These are phyloP conservation scores for Aphelocoma californica DNA, from an alignment of 2,797 vertebrate species.

Conservation along the genomic window DNA sequence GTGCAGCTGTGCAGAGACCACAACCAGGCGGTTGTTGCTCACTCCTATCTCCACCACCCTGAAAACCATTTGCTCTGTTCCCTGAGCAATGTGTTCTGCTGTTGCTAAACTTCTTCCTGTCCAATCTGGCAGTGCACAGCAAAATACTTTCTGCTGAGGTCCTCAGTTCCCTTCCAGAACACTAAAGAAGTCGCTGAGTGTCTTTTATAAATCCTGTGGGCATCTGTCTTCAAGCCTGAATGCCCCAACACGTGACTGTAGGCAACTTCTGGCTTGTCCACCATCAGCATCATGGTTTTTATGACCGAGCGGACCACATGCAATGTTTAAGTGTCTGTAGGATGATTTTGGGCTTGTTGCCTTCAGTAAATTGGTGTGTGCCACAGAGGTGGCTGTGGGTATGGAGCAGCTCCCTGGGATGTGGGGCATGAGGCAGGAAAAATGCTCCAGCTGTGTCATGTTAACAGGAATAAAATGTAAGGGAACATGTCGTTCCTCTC, in stretches of 20 bases:
- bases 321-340: background rate
- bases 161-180: background rate
- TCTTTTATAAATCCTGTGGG: background rate
- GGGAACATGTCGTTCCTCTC: constrained; percentile 20
- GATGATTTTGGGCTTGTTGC: background rate
- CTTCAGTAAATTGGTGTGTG: background rate
- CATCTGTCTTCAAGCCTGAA: background rate
- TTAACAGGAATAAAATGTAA: constrained; percentile 15
- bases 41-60: rapidly evolving
- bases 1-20: background rate
- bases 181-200: rapidly evolving
- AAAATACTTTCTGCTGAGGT: background rate
- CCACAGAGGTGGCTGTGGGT: background rate
- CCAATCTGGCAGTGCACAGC: background rate
- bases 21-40: background rate
- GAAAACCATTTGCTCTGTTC: background rate
- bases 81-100: background rate
- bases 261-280: background rate
- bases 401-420: background rate
- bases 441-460: background rate
- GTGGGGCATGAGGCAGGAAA: background rate
- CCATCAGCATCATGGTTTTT: background rate
- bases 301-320: background rate
- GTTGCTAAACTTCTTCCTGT: background rate
- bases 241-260: rapidly evolving